These are phyloP conservation scores for Scolopax bukidnonensis DNA, from an alignment of 2,797 vertebrate species.

Conservation along the genomic window DNA sequence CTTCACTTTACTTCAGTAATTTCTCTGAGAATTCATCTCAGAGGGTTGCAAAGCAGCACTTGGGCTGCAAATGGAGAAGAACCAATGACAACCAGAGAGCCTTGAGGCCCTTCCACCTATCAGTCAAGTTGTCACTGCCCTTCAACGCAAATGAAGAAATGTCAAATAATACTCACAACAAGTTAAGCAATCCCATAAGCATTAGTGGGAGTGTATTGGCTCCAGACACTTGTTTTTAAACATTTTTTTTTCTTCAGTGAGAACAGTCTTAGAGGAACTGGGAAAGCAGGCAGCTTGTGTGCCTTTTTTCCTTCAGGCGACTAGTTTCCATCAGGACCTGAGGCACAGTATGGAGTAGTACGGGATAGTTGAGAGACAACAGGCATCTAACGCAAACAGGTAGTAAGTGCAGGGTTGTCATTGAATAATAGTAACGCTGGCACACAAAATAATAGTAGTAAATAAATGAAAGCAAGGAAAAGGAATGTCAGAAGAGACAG, in stretches of 20 bases:
- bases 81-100: background rate
- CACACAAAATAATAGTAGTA: background rate
- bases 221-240: background rate
- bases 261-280: background rate
- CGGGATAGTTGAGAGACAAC: background rate
- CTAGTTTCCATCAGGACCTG: background rate
- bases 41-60: background rate
- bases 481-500: slow-evolving; percentile 27
- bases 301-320: background rate
- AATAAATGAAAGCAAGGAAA: slow-evolving; percentile 21
- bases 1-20: no score
- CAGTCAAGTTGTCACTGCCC: background rate
- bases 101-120: background rate
- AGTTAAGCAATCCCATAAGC: background rate
- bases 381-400: background rate
- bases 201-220: background rate
- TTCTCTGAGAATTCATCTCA: background rate
- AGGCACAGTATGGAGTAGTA: background rate
- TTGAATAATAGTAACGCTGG: background rate
- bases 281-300: background rate
- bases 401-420: background rate
- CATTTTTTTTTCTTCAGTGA: background rate
- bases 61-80: background rate
- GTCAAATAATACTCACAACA: slow-evolving; percentile 17
- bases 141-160: slow-evolving; percentile 20